These are phyloP conservation scores for Sphaeramia orbicularis DNA, from an alignment of 2,797 vertebrate species.

Conservation along the genomic window DNA sequence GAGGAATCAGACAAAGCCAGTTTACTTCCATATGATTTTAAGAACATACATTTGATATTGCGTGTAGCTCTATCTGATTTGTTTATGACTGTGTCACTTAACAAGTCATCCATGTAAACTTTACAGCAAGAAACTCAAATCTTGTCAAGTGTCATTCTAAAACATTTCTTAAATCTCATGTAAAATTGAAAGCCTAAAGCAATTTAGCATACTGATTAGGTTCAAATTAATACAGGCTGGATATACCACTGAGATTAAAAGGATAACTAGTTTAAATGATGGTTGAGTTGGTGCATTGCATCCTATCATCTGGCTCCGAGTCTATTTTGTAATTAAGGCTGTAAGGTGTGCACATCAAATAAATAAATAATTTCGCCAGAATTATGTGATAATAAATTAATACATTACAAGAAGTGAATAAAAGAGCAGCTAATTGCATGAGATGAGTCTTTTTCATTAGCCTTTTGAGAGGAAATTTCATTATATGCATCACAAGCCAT, in stretches of 20 bases:
- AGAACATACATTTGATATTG: conserved; percentile 1
- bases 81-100: not conserved
- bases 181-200: conserved; percentile 71
- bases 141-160: conserved; percentile 62
- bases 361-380: conserved; percentile 79
- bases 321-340: conserved; percentile 84
- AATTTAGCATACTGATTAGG: conserved; percentile 80
- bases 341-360: conserved; percentile 82
- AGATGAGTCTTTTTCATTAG: conserved; percentile 84
- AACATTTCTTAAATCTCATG: conserved; percentile 60
- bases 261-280: conserved; percentile 81
- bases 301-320: conserved; percentile 67
- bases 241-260: conserved; percentile 79
- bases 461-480: conserved; percentile 81
- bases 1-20: conserved; percentile 43
- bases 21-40: conserved; percentile 15
- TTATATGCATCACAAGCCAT: conserved; percentile 85
- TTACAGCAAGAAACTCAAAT: conserved; percentile 59
- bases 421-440: conserved; percentile 82
- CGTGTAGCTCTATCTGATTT: conserved; percentile 23
- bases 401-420: conserved; percentile 83
- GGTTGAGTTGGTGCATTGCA: conserved; percentile 68
- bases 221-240: conserved; percentile 76
- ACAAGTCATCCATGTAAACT: conserved; percentile 81
- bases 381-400: conserved; percentile 86